Conservation (phyloP, 2,797 vertebrate genomes). For the Urocyon cinereoargenteus region DNA sequence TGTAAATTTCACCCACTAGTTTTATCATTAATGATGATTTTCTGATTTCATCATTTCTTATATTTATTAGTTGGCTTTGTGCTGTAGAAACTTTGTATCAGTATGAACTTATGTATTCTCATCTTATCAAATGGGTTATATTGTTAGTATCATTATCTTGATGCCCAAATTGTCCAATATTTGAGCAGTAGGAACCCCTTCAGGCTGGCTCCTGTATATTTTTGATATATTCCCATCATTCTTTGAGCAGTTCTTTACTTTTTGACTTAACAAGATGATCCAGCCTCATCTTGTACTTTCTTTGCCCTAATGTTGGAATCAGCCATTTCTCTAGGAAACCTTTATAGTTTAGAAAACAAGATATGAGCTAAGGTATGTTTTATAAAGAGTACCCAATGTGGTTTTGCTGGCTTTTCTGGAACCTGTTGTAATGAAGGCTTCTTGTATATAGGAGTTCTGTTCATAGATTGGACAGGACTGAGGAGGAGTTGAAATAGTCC, state of each 20-base stretch:
- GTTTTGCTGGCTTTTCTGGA: conserved; percentile 38
- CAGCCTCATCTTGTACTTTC: background rate
- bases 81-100: background rate
- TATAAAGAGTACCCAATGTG: background rate
- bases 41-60: background rate
- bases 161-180: background rate
- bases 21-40: conserved; percentile 44
- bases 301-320: background rate
- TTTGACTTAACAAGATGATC: background rate
- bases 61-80: conserved; percentile 48
- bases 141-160: conserved; percentile 5
- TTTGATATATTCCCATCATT: background rate
- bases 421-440: background rate
- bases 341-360: conserved; percentile 46
- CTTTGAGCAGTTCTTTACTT: conserved; percentile 5
- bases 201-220: background rate
- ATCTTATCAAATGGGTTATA: background rate
- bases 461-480: background rate
- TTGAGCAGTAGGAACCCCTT: background rate
- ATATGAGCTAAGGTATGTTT: background rate
- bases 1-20: background rate
- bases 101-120: conserved; percentile 3
- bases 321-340: conserved; percentile 42
- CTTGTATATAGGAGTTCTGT: background rate
- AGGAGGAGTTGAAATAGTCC: background rate